A percentile compares a stretch with the other conserved stretches of the same genome.
Conservation (phyloP, 2,888 invertebrate species). For the Erebia aethiops region DNA sequence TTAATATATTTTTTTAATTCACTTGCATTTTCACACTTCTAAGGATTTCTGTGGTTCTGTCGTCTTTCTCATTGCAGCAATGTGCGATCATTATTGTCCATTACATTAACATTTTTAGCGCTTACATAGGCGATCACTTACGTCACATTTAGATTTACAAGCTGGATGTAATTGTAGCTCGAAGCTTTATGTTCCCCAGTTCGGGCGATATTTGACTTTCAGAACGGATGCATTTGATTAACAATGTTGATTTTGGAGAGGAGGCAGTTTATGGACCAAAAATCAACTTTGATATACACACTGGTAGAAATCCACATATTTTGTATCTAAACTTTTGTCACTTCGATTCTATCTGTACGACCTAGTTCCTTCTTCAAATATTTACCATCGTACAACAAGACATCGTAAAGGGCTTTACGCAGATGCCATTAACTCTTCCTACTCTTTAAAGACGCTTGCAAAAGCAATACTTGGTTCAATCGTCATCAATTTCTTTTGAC, state of each 20-base stretch:
- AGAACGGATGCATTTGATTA: neutral
- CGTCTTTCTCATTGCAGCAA: too few relatives aligned
- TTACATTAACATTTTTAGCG: conserved; percentile 19
- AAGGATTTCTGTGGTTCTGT: too few relatives aligned
- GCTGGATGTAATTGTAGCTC: neutral
- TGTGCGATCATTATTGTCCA: too few relatives aligned
- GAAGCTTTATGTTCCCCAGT: neutral
- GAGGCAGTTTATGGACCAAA: conserved; percentile 1
- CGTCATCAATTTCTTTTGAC: neutral
- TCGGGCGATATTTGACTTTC: neutral
- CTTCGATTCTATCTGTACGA: neutral
- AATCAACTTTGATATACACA: conserved; percentile 4
- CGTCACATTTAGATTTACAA: neutral
- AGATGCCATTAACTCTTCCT: too few relatives aligned
- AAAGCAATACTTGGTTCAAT: too few relatives aligned
- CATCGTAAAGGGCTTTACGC: neutral
- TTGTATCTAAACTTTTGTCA: neutral
- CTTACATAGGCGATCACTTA: conserved; percentile 11
- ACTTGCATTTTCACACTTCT: too few relatives aligned
- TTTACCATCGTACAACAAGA: neutral
- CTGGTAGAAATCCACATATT: neutral
- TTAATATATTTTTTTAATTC: too few relatives aligned
- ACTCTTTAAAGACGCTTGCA: too few relatives aligned
- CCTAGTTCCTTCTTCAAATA: neutral
- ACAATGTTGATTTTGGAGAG: neutral